These are phyloP conservation scores for Drosophila imparisetae DNA, from an alignment of 2,888 invertebrate genomes.

Conservation along the genomic window DNA sequence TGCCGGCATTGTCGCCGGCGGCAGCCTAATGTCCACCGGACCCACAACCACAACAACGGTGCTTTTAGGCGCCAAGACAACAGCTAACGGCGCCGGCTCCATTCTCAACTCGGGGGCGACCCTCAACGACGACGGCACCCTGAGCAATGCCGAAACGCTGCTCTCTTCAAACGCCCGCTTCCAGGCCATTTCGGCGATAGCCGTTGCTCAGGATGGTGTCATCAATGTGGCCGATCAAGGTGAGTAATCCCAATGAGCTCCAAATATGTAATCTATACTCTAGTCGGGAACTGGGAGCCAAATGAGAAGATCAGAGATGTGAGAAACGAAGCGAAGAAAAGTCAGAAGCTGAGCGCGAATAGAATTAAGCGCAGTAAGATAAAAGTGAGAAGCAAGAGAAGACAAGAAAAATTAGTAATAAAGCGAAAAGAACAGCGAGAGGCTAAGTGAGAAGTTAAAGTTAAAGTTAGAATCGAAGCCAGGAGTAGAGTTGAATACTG, in stretches of 20 bases:
- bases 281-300: neutral
- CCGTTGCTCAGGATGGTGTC: slow-evolving; percentile 98
- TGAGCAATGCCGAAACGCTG: slow-evolving; percentile 92
- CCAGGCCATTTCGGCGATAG: slow-evolving; percentile 94
- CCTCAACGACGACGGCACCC: slow-evolving; percentile 83
- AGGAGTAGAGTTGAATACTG: neutral
- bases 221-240: slow-evolving; percentile 98
- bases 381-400: neutral
- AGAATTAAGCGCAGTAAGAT: too few relatives aligned
- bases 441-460: neutral
- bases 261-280: neutral
- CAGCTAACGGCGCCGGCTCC: slow-evolving; percentile 63
- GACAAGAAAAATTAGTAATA: neutral
- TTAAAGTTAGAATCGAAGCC: neutral
- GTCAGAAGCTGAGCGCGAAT: too few relatives aligned
- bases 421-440: neutral
- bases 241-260: slow-evolving; percentile 77
- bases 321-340: too few relatives aligned
- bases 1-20: slow-evolving; percentile 81
- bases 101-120: slow-evolving; percentile 71
- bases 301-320: too few relatives aligned
- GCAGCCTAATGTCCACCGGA: slow-evolving; percentile 83
- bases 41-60: slow-evolving; percentile 84
- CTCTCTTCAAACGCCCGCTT: slow-evolving; percentile 96
- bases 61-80: slow-evolving; percentile 83